Evolutionary conservation across 2,113 vertebrate genomes (phyloP).

Genomic region (Plotosus lineatus): DNA sequence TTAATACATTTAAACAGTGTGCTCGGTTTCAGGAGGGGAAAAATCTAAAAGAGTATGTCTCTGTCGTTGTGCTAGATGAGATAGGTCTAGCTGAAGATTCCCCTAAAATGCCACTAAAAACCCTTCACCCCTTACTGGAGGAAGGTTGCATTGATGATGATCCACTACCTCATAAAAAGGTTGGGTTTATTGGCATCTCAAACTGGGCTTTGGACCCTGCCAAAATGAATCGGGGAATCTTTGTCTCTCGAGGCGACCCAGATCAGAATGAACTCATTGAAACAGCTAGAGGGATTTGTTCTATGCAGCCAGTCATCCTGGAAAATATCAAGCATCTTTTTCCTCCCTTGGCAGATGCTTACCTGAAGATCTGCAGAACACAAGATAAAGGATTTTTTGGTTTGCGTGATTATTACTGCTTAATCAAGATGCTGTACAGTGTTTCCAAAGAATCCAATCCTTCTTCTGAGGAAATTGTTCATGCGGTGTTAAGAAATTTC

Average conservation of each 20-base stretch:
- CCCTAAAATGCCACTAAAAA: conserved; percentile 93
- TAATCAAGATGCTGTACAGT: conserved; percentile 94
- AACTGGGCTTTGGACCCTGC: conserved; percentile 98
- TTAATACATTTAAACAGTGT: conserved; percentile 92
- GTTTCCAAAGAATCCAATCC: conserved; percentile 71
- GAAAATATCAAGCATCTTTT: conserved; percentile 80
- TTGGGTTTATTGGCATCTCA: conserved; percentile 94
- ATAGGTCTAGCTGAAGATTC: conserved; percentile 96
- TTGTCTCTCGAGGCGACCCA: conserved; percentile 88
- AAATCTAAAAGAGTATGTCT: conserved; percentile 86
- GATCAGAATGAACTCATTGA: conserved; percentile 80
- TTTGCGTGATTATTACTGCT: conserved; percentile 93
- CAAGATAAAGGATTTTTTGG: conserved; percentile 92
- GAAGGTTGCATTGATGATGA: conserved; percentile 94
- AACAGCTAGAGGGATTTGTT: conserved; percentile 88
- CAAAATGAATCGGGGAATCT: conserved; percentile 97
- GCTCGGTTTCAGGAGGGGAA: conserved; percentile 94
- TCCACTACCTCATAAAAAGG: conserved; percentile 87
- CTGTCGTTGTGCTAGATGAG: conserved; percentile 95
- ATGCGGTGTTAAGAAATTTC: conserved; percentile 88
- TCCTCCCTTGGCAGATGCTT: conserved; percentile 80
- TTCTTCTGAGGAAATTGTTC: conserved; percentile 67
- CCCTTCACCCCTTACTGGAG: conserved; percentile 91
- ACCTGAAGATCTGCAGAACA: conserved; percentile 74
- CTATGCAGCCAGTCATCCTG: conserved; percentile 76